Percentiles rank a stretch among this genome's conserved stretches.
These are phyloP conservation scores for Sarcophaga subvicina DNA, from an alignment of 2,888 invertebrate species.

Conservation along the genomic window DNA sequence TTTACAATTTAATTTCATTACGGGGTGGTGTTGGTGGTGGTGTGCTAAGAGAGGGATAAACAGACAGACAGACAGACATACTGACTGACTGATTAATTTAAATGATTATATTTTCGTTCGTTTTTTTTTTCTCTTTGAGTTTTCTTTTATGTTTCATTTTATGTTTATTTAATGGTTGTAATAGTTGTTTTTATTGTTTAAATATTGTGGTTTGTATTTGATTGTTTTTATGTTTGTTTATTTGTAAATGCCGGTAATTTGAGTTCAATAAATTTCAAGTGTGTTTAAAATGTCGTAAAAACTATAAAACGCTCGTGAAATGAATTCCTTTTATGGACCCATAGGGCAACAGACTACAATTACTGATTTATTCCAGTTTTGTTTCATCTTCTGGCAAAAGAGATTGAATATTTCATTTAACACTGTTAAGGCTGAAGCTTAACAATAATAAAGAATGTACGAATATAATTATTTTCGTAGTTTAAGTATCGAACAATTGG, in stretches of 20 bases:
- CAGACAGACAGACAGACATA: too few species aligned
- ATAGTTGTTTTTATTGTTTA: constrained; percentile 56
- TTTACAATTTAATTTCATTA: constrained; percentile 70
- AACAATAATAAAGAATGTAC: constrained; percentile 5
- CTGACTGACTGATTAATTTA: constrained; percentile 47
- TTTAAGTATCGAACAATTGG: too few species aligned
- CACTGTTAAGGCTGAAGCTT: background rate
- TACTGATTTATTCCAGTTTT: constrained; percentile 45
- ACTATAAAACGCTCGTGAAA: constrained; percentile 64
- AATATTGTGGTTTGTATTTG: constrained; percentile 58
- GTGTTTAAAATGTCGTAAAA: constrained; percentile 59
- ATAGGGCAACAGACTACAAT: constrained; percentile 5
- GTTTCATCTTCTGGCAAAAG: background rate
- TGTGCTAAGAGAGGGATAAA: background rate
- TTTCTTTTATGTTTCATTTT: constrained; percentile 55
- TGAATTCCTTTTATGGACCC: constrained; percentile 53
- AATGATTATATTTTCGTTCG: constrained; percentile 27
- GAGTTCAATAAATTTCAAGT: constrained; percentile 43
- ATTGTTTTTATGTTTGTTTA: constrained; percentile 53
- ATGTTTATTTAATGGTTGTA: constrained; percentile 63
- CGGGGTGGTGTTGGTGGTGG: constrained; percentile 4
- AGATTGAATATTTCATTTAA: constrained; percentile 18
- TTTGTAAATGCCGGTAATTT: constrained; percentile 43
- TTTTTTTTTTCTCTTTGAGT: constrained; percentile 14
- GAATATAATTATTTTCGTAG: too few species aligned